Percentiles rank a stretch among this genome's conserved stretches.
Evolutionary conservation across 2,888 invertebrate species (phyloP).

Genomic region (Crioceris asparagi): DNA sequence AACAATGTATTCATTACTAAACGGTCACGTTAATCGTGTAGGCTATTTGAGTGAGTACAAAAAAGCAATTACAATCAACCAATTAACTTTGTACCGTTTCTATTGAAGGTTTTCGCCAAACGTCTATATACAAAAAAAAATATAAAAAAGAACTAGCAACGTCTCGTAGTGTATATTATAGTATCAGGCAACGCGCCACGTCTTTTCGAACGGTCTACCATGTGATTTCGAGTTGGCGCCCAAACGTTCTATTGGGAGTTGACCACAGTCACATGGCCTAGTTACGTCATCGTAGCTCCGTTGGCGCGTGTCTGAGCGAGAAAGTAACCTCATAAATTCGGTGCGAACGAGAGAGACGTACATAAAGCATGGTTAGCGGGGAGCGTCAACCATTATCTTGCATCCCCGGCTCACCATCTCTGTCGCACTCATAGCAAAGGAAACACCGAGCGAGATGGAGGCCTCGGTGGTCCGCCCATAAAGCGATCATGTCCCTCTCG

Average conservation of each 20-base stretch:
- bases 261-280: slow-evolving; percentile 33
- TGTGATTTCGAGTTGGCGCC: slow-evolving; percentile 36
- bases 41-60: no score
- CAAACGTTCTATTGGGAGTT: slow-evolving; percentile 36
- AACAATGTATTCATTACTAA: no score
- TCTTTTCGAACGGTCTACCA: slow-evolving; percentile 13
- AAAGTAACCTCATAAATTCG: slow-evolving; percentile 39
- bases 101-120: no score
- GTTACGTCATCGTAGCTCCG: slow-evolving; percentile 35
- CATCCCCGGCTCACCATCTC: slow-evolving; percentile 30
- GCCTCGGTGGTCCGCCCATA: slow-evolving; percentile 37
- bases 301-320: slow-evolving; percentile 39
- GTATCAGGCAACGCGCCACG: slow-evolving; percentile 5
- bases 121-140: no score
- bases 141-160: no score
- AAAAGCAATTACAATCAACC: no score
- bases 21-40: no score
- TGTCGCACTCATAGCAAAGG: slow-evolving; percentile 18
- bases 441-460: neutral
- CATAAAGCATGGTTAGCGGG: slow-evolving; percentile 43
- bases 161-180: no score
- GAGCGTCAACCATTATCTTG: slow-evolving; percentile 43
- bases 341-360: slow-evolving; percentile 40
- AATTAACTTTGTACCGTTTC: no score
- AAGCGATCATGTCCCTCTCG: slow-evolving; percentile 33